phyloP scores from a whole-genome alignment of 1,140 invertebrate genomes.

The Bombus fervidus region DNA sequence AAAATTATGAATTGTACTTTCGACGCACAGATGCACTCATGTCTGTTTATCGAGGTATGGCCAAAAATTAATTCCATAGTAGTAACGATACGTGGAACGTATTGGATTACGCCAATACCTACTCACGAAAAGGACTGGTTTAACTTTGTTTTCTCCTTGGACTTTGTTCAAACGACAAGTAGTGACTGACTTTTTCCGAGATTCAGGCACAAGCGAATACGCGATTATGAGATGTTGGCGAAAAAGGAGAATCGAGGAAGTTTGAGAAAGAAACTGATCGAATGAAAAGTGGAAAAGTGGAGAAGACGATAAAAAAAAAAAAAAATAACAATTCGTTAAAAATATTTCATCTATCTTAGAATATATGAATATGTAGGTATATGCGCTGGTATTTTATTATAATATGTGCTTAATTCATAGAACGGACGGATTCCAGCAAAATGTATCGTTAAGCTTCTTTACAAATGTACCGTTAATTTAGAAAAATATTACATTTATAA shows the following conservation, averaged over 20 bases:
- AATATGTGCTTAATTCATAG: too few species aligned
- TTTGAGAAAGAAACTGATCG: not conserved
- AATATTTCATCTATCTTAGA: not conserved
- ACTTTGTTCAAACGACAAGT: not conserved
- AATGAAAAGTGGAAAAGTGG: not conserved
- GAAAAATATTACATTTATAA: not conserved
- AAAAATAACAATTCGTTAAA: not conserved
- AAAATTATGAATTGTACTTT: not conserved
- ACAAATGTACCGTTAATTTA: too few species aligned
- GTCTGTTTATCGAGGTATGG: too few species aligned
- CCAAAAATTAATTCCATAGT: not conserved
- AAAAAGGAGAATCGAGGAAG: not conserved
- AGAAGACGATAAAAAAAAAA: not conserved
- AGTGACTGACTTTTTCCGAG: not conserved
- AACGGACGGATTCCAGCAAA: too few species aligned
- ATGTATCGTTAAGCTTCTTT: too few species aligned
- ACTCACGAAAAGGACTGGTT: rapidly evolving
- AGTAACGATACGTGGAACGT: not conserved
- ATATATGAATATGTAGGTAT: not conserved
- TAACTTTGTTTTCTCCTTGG: not conserved
- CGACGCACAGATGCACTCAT: not conserved
- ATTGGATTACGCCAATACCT: not conserved
- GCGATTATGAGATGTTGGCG: not conserved
- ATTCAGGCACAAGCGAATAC: not conserved
- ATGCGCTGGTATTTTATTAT: too few species aligned